Conservation (phyloP, 2,113 vertebrate species). For the Piaya cayana region DNA sequence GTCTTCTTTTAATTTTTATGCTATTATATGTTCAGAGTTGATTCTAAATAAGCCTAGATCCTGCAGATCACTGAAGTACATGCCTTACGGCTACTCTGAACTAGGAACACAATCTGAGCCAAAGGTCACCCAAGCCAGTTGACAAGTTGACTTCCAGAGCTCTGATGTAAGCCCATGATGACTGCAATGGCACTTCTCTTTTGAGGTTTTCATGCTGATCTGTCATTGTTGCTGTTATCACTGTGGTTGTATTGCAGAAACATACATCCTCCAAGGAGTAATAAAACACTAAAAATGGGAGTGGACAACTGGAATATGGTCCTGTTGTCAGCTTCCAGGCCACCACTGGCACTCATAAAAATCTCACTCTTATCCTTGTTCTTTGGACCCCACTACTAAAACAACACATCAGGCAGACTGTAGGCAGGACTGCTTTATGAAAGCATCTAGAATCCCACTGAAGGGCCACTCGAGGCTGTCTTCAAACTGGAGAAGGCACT, state of each 20-base stretch:
- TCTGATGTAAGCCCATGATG: neutral
- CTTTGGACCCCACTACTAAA: neutral
- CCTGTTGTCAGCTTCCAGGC: neutral
- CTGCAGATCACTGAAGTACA: neutral
- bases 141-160: neutral
- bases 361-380: slow-evolving; percentile 16
- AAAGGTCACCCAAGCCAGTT: neutral
- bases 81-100: neutral
- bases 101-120: neutral
- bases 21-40: neutral
- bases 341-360: neutral
- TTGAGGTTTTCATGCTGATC: neutral
- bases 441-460: neutral
- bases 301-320: neutral
- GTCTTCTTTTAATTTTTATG: neutral
- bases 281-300: slow-evolving; percentile 53
- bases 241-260: neutral
- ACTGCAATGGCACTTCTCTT: neutral
- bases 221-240: neutral
- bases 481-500: neutral
- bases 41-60: neutral
- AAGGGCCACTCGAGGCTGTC: neutral
- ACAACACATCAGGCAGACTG: neutral
- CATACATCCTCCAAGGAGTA: neutral
- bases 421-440: neutral